These are phyloP conservation scores for Pteruthius melanotis DNA, from an alignment of 2,113 vertebrate genomes.

Conservation along the genomic window DNA sequence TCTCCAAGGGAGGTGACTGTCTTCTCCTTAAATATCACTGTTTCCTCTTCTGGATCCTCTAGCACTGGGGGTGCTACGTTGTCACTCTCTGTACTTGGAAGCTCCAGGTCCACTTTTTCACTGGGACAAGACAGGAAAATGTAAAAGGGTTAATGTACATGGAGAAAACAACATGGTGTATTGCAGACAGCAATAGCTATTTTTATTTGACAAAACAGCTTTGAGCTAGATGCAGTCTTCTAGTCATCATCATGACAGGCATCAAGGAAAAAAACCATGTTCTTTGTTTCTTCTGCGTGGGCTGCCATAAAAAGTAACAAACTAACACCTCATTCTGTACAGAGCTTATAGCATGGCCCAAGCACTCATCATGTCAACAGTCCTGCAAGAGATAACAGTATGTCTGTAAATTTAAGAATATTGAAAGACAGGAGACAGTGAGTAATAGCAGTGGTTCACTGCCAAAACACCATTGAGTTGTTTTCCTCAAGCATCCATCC, in stretches of 20 bases:
- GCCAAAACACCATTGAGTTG: background rate
- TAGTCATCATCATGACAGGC: background rate
- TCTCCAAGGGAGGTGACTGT: constrained; percentile 89
- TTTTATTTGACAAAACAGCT: background rate
- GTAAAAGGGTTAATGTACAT: background rate
- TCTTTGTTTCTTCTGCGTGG: background rate
- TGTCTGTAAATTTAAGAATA: background rate
- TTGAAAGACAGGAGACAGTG: background rate
- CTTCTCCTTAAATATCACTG: constrained; percentile 89
- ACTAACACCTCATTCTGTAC: background rate
- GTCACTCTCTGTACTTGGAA: constrained; percentile 77
- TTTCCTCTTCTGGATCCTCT: constrained; percentile 70
- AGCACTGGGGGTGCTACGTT: constrained; percentile 7
- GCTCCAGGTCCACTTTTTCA: constrained; percentile 85
- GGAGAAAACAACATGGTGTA: background rate
- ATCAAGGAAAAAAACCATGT: background rate
- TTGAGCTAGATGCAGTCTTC: background rate
- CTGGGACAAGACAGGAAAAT: constrained; percentile 65
- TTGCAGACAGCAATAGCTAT: background rate
- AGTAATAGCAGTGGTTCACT: background rate
- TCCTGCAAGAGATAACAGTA: background rate
- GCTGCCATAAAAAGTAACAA: background rate
- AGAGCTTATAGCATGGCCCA: background rate
- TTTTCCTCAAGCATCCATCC: background rate
- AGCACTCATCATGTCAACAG: background rate